Evolutionary conservation across 1,140 invertebrate species (phyloP).

Genomic region (Drosophila virilis): DNA sequence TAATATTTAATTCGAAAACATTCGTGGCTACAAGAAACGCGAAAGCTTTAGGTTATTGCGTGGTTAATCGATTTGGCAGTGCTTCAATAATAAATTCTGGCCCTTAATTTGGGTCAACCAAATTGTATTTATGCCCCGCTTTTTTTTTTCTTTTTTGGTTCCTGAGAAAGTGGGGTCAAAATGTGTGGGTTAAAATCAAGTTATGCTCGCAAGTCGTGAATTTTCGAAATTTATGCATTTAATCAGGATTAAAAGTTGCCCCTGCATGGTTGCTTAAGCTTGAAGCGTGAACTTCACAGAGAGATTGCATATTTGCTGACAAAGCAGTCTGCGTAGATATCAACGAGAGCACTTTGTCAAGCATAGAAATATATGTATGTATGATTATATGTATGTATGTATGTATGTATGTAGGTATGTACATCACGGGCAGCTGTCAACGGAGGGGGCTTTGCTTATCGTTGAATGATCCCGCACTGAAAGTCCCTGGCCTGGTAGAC

Average conservation of each 20-base stretch:
- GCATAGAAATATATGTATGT: neutral
- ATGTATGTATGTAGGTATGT: neutral
- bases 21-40: neutral
- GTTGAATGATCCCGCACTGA: conserved; percentile 44
- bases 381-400: neutral
- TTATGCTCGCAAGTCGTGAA: neutral
- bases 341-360: conserved; percentile 4
- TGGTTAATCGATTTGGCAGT: neutral
- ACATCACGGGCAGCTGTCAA: conserved; percentile 44
- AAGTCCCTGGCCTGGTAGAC: conserved; percentile 10
- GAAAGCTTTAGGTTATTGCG: neutral
- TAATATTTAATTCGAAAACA: neutral
- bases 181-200: neutral
- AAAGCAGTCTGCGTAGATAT: neutral
- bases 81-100: conserved; percentile 1
- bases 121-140: neutral
- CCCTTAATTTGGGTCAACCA: neutral
- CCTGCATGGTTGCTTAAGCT: neutral
- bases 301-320: neutral
- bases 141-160: neutral
- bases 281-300: neutral
- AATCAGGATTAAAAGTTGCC: neutral
- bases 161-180: neutral
- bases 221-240: neutral
- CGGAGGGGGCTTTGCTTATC: conserved; percentile 52